These are phyloP conservation scores for Drosophila watanabei DNA, from an alignment of 1,140 invertebrate species.

Conservation along the genomic window DNA sequence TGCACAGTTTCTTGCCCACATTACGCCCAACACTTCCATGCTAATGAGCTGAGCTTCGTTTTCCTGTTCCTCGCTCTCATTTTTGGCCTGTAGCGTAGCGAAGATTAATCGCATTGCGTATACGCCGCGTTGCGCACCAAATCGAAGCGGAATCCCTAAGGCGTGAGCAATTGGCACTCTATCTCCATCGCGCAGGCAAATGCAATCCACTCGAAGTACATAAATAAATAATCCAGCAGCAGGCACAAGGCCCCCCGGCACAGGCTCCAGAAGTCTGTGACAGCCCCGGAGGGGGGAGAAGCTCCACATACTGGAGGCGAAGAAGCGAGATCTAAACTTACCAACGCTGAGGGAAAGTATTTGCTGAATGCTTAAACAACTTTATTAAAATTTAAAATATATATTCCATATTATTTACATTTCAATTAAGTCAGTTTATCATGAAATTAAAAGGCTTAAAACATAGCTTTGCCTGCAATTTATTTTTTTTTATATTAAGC, in stretches of 20 bases:
- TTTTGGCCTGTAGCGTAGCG: background rate
- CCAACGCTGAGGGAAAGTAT: background rate
- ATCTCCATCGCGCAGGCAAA: slow-evolving; percentile 44
- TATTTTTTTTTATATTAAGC: background rate
- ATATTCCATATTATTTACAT: background rate
- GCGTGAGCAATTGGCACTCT: slow-evolving; percentile 71
- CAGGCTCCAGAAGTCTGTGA: slow-evolving; percentile 74
- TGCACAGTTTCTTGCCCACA: slow-evolving; percentile 26
- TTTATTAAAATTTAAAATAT: background rate
- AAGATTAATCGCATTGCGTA: slow-evolving; percentile 74
- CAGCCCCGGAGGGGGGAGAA: slow-evolving; percentile 23
- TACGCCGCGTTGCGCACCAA: slow-evolving; percentile 51
- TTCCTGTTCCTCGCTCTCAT: background rate
- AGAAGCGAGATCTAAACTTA: background rate
- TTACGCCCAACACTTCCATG: slow-evolving; percentile 21
- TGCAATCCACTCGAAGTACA: slow-evolving; percentile 40
- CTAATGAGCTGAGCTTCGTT: slow-evolving; percentile 27
- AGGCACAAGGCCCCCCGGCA: slow-evolving; percentile 31
- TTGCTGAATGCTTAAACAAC: background rate
- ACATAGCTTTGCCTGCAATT: too few species aligned
- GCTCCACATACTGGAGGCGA: background rate
- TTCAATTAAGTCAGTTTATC: background rate
- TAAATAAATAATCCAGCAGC: slow-evolving; percentile 56
- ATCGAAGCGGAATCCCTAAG: slow-evolving; percentile 46
- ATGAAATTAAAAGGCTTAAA: background rate